A percentile compares a stretch with the other conserved stretches of the same genome.
Conservation (phyloP, 2,888 invertebrate genomes). For the Seira ritae region DNA sequence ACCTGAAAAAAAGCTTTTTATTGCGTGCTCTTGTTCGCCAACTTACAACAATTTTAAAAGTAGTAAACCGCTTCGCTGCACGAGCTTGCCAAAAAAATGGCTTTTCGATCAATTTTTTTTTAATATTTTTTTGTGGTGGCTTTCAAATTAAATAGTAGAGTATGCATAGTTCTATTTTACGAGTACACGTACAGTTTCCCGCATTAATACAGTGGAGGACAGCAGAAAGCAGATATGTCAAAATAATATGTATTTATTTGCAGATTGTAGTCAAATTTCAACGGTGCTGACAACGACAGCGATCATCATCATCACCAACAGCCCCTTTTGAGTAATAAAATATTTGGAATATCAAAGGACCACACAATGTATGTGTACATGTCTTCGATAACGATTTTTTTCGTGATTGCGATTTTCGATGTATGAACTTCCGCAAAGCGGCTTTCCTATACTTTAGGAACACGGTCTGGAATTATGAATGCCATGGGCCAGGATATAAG, state of each 20-base stretch:
- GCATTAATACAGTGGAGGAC: too few species aligned
- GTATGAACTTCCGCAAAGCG: too few species aligned
- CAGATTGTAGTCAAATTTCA: not conserved
- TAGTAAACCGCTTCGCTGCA: not conserved
- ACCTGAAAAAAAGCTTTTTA: conserved; percentile 1
- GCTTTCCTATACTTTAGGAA: too few species aligned
- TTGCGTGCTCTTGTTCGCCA: not conserved
- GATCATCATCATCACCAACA: not conserved
- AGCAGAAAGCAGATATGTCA: too few species aligned
- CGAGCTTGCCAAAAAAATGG: not conserved
- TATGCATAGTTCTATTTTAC: not conserved
- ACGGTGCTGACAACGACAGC: conserved; percentile 1
- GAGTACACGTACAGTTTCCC: not conserved
- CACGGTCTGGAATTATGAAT: too few species aligned
- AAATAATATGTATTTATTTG: too few species aligned
- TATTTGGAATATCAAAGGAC: too few species aligned
- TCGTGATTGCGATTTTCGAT: too few species aligned
- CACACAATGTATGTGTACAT: too few species aligned
- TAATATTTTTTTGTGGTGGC: not conserved
- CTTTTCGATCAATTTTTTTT: conserved; percentile 13
- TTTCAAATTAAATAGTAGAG: not conserved
- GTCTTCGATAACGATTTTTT: too few species aligned
- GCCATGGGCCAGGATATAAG: too few species aligned
- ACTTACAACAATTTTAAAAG: not conserved
- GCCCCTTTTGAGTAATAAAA: too few species aligned